Evolutionary conservation across 2,797 vertebrate genomes (phyloP).

Genomic region (Oryzias dopingdopingensis): DNA sequence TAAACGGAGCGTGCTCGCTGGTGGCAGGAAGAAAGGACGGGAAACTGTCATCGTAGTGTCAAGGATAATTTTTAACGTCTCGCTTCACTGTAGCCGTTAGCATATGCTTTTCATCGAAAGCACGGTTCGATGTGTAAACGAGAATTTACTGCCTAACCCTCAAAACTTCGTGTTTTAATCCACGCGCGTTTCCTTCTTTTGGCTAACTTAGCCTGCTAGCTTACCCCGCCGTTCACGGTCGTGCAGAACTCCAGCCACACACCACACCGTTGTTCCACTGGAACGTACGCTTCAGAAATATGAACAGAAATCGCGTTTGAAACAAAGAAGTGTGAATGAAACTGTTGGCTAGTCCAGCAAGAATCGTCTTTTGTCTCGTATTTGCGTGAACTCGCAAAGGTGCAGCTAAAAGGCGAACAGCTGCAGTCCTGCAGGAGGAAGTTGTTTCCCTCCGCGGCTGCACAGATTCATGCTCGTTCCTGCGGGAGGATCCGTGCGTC

Average conservation of each 20-base stretch:
- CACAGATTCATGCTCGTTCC: too few species aligned
- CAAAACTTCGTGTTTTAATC: too few species aligned
- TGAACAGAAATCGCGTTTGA: too few species aligned
- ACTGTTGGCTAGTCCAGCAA: constrained; percentile 8
- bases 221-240: constrained; percentile 19
- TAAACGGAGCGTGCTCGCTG: constrained; percentile 12
- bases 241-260: constrained; percentile 18
- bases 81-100: background rate
- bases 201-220: constrained; percentile 58
- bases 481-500: too few species aligned
- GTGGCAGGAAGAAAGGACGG: background rate
- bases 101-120: background rate
- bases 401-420: too few species aligned
- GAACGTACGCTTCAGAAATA: background rate
- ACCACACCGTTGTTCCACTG: too few species aligned
- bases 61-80: background rate
- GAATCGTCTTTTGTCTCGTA: background rate
- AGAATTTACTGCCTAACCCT: too few species aligned
- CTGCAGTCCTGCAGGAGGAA: too few species aligned
- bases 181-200: too few species aligned
- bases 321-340: constrained; percentile 60
- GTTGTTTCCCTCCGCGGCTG: too few species aligned
- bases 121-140: background rate
- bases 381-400: background rate
- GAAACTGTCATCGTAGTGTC: background rate